Evolutionary conservation across 2,797 vertebrate species (phyloP).

Genomic region (Glossophaga mutica): DNA sequence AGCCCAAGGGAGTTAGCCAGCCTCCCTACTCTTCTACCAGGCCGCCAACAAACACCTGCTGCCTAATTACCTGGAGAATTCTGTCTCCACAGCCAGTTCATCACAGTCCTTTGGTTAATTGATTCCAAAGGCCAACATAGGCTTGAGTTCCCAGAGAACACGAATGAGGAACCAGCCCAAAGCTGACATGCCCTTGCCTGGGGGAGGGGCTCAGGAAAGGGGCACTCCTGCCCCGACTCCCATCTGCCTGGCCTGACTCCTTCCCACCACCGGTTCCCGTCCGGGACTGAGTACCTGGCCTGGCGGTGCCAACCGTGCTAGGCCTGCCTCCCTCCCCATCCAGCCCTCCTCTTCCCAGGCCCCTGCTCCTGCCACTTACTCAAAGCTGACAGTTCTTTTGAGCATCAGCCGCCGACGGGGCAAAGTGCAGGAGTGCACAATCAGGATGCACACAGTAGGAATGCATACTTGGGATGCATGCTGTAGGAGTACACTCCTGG

Average conservation of each 20-base stretch:
- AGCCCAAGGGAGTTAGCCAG: neutral
- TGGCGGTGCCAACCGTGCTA: neutral
- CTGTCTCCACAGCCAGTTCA: neutral
- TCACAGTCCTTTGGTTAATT: neutral
- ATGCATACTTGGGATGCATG: neutral
- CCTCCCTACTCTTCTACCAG: neutral
- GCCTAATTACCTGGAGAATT: conserved; percentile 33
- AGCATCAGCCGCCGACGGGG: neutral
- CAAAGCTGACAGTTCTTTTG: neutral
- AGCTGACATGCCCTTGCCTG: neutral
- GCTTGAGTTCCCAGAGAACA: neutral
- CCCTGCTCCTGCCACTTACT: neutral
- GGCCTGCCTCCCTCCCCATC: neutral
- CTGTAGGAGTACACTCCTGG: neutral
- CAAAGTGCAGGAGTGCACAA: neutral
- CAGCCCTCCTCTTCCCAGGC: neutral
- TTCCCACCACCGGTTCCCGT: neutral
- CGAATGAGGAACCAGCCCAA: neutral
- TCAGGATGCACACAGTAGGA: neutral
- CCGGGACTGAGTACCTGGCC: neutral
- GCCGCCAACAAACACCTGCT: neutral
- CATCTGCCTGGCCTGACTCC: neutral
- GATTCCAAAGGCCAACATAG: neutral
- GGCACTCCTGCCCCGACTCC: neutral
- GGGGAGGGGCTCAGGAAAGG: neutral